Evolutionary conservation across 2,113 vertebrate species (phyloP).

Genomic region (Sardina pilchardus): DNA sequence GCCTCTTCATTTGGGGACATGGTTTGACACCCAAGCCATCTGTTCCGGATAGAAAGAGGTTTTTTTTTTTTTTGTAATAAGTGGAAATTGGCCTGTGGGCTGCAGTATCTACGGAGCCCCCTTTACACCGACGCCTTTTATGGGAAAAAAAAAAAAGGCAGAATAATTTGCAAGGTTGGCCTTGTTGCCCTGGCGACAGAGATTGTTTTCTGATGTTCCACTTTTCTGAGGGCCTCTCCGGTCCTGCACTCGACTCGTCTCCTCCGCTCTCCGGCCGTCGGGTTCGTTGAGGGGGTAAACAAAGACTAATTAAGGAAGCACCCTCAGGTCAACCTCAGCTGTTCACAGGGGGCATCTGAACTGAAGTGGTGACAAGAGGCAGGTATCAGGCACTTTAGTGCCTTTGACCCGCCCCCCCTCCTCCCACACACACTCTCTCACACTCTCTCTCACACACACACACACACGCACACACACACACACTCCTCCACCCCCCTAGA

Average conservation of each 20-base stretch:
- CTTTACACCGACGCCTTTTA: neutral
- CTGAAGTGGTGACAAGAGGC: neutral
- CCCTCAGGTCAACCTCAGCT: neutral
- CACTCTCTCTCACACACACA: neutral
- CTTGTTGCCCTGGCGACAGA: conserved; percentile 9
- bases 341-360: neutral
- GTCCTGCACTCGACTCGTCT: neutral
- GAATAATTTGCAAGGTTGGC: conserved; percentile 7
- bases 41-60: neutral
- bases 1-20: neutral
- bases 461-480: neutral
- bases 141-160: neutral
- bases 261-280: neutral
- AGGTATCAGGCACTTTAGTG: neutral
- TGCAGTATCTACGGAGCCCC: neutral
- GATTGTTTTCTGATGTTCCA: neutral
- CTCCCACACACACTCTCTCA: neutral
- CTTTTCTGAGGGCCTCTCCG: neutral
- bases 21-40: neutral
- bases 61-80: neutral
- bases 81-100: neutral
- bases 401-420: neutral
- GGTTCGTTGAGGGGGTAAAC: neutral
- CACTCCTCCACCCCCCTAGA: neutral
- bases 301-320: neutral